Evolutionary conservation across 2,113 vertebrate genomes (phyloP).

Genomic region (Cottus gobio): DNA sequence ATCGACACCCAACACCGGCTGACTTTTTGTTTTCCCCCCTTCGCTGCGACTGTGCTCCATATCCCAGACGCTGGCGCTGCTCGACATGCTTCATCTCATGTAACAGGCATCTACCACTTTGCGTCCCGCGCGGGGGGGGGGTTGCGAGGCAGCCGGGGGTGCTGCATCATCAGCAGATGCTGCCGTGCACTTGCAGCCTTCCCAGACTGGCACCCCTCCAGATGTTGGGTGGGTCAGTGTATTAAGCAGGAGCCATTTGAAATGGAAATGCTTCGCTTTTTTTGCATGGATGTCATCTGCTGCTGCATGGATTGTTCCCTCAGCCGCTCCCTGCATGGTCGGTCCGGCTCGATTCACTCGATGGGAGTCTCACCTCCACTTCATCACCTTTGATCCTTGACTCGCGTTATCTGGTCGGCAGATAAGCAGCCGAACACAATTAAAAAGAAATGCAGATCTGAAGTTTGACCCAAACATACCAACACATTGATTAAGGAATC

Average conservation of each 20-base stretch:
- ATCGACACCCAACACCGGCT: slow-evolving; percentile 58
- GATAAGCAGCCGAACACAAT: slow-evolving; percentile 32
- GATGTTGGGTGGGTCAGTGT: slow-evolving; percentile 49
- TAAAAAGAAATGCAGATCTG: not conserved
- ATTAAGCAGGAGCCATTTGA: slow-evolving; percentile 65
- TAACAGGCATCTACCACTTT: slow-evolving; percentile 89
- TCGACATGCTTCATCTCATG: slow-evolving; percentile 88
- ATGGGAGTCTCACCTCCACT: slow-evolving; percentile 45
- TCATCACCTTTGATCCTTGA: slow-evolving; percentile 64
- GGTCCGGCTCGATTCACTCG: slow-evolving; percentile 14
- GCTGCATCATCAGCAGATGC: slow-evolving; percentile 75
- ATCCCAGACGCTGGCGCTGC: slow-evolving; percentile 67
- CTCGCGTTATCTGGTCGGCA: slow-evolving; percentile 33
- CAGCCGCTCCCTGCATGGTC: not conserved
- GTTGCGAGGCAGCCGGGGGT: slow-evolving; percentile 51
- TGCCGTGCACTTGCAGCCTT: slow-evolving; percentile 52
- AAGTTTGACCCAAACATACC: not conserved
- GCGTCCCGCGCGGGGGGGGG: slow-evolving; percentile 60
- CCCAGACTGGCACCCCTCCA: slow-evolving; percentile 65
- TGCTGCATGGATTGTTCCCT: slow-evolving; percentile 10
- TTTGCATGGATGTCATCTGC: slow-evolving; percentile 37
- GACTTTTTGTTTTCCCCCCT: slow-evolving; percentile 62
- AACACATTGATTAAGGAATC: not conserved
- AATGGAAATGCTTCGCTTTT: slow-evolving; percentile 68
- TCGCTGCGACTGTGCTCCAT: slow-evolving; percentile 44